A percentile compares a stretch with the other conserved stretches of the same genome.
These are phyloP conservation scores for Bombylius discolor DNA, from an alignment of 2,888 invertebrate species.

Conservation along the genomic window DNA sequence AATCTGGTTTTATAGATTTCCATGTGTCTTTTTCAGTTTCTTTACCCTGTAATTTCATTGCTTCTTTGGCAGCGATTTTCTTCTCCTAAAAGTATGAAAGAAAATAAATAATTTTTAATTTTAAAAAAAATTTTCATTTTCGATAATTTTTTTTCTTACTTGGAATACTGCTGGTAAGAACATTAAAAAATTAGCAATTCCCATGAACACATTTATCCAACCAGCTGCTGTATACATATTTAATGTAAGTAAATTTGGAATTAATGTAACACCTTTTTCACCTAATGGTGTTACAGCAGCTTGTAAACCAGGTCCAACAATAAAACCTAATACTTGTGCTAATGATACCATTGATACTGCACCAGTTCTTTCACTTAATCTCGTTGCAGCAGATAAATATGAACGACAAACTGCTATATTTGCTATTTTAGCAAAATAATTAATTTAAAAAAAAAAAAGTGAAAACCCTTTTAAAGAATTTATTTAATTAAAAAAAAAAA, in stretches of 20 bases:
- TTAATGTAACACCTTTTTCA: slow-evolving; percentile 44
- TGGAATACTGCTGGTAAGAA: slow-evolving; percentile 64
- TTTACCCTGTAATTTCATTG: slow-evolving; percentile 60
- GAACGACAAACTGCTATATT: slow-evolving; percentile 74
- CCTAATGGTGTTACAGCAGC: slow-evolving; percentile 68
- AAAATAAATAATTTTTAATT: neutral
- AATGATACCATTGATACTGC: slow-evolving; percentile 73
- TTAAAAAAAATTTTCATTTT: neutral
- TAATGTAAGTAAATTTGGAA: slow-evolving; percentile 45
- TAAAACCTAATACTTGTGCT: slow-evolving; percentile 76
- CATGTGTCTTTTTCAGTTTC: slow-evolving; percentile 60
- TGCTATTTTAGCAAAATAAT: slow-evolving; percentile 39
- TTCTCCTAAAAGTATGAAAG: slow-evolving; percentile 37
- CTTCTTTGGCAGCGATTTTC: slow-evolving; percentile 65
- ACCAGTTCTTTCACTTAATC: slow-evolving; percentile 61
- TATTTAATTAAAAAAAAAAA: neutral
- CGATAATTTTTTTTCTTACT: slow-evolving; percentile 28
- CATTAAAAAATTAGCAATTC: slow-evolving; percentile 55
- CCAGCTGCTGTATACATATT: slow-evolving; percentile 83
- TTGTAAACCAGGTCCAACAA: slow-evolving; percentile 74
- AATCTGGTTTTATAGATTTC: slow-evolving; percentile 57
- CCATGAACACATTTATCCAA: slow-evolving; percentile 70
- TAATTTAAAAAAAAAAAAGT: neutral
- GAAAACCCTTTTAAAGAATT: neutral
- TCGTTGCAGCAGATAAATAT: slow-evolving; percentile 75